Percentiles rank a stretch among this genome's conserved stretches.
Evolutionary conservation across 2,888 invertebrate genomes (phyloP).

Genomic region (Pherbina coryleti): DNA sequence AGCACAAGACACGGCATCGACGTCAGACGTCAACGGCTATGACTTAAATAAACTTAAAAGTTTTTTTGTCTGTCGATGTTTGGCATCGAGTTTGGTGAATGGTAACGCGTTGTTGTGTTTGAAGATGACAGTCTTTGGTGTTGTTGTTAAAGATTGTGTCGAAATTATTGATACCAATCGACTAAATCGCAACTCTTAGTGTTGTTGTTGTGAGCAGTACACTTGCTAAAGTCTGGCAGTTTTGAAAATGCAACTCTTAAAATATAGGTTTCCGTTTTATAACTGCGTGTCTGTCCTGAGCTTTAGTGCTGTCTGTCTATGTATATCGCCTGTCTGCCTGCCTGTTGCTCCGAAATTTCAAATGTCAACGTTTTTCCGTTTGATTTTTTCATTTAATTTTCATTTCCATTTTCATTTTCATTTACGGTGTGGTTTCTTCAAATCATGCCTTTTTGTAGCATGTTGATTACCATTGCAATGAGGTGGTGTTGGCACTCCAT

Average conservation of each 20-base stretch:
- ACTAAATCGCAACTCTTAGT: background rate
- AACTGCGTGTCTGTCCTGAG: background rate
- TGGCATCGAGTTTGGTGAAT: too few species aligned
- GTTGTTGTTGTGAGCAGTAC: background rate
- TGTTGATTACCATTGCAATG: conserved; percentile 27
- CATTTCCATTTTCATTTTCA: conserved; percentile 24
- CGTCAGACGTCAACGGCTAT: background rate
- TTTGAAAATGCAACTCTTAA: too few species aligned
- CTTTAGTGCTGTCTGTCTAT: background rate
- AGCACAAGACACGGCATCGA: background rate
- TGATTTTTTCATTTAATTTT: conserved; percentile 25
- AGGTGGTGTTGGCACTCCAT: conserved; percentile 14
- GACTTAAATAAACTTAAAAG: too few species aligned
- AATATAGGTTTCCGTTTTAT: background rate
- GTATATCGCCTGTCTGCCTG: conserved; percentile 21
- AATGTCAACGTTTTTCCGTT: conserved; percentile 24
- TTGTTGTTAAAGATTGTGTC: conserved; percentile 2
- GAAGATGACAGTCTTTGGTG: background rate
- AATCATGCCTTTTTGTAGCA: conserved; percentile 3
- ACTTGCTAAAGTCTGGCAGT: too few species aligned
- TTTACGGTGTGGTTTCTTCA: conserved; percentile 10
- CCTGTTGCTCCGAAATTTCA: conserved; percentile 2
- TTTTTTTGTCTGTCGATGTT: too few species aligned
- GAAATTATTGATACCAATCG: background rate
- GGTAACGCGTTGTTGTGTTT: background rate